Conservation (phyloP, 2,797 vertebrate species). For the Tadarida brasiliensis region DNA sequence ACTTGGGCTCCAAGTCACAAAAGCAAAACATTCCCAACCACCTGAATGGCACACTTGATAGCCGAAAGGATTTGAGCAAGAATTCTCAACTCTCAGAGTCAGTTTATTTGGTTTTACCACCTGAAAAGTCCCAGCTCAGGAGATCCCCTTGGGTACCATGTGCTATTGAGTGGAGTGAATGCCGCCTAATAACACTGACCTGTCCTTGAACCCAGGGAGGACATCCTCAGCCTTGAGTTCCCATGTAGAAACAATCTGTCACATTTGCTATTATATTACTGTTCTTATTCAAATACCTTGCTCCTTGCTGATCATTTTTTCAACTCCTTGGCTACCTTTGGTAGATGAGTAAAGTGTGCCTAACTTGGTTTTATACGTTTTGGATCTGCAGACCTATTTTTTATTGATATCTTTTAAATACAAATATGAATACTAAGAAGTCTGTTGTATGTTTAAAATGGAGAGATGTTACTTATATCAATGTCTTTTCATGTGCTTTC, state of each 20-base stretch:
- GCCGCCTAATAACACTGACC: constrained; percentile 14
- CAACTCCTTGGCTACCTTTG: not conserved
- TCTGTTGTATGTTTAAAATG: not conserved
- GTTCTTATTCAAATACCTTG: not conserved
- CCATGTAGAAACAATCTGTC: not conserved
- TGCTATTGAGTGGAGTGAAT: not conserved
- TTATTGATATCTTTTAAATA: constrained; percentile 60
- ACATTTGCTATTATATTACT: not conserved
- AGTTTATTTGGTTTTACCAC: constrained; percentile 69
- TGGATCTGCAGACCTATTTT: not conserved
- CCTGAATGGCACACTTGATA: constrained; percentile 61
- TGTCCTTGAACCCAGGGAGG: not conserved
- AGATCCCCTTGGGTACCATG: not conserved
- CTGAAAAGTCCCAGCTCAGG: constrained; percentile 27
- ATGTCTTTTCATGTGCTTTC: not conserved
- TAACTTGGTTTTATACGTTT: constrained; percentile 18
- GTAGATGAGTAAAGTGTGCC: not conserved
- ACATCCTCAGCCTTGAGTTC: not conserved
- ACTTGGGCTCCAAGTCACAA: constrained; percentile 32
- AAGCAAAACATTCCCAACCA: constrained; percentile 49
- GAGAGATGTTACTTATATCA: not conserved
- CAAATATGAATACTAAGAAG: constrained; percentile 17
- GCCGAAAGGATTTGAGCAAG: constrained; percentile 32
- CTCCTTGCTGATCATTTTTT: not conserved
- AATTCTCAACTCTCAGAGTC: constrained; percentile 66